Conservation (phyloP, 2,888 invertebrate genomes). For the Hirtodrosophila cameraria region DNA sequence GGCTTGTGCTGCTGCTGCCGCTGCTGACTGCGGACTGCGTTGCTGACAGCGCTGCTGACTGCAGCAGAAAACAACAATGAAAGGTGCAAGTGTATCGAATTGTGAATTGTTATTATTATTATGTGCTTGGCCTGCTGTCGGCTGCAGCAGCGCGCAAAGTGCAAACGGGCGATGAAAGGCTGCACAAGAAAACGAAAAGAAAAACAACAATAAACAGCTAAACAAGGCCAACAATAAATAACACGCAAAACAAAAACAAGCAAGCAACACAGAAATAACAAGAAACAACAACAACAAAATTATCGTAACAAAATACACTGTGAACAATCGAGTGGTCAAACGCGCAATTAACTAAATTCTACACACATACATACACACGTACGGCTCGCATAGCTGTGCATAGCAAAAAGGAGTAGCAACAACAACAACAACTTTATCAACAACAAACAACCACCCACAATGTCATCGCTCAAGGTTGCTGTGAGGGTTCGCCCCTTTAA, state of each 20-base stretch:
- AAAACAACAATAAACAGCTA: conserved; percentile 71
- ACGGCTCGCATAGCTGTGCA: conserved; percentile 32
- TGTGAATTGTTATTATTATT: conserved; percentile 50
- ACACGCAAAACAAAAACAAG: conserved; percentile 12
- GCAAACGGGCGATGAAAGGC: conserved; percentile 44
- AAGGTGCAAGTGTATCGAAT: conserved; percentile 65
- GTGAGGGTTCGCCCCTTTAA: conserved; percentile 96
- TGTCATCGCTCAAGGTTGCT: conserved; percentile 97
- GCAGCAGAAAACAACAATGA: conserved; percentile 50
- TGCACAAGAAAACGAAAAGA: conserved; percentile 57
- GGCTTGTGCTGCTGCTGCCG: conserved; percentile 18
- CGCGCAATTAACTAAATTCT: conserved; percentile 21
- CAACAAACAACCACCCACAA: conserved; percentile 81
- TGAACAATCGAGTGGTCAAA: conserved; percentile 32
- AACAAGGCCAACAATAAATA: conserved; percentile 45
- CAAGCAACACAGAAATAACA: conserved; percentile 28
- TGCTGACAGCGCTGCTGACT: conserved; percentile 15
- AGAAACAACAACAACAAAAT: conserved; percentile 32
- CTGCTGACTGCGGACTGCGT: background rate
- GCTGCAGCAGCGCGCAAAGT: too few species aligned
- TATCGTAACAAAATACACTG: conserved; percentile 49
- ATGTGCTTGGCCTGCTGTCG: conserved; percentile 44
- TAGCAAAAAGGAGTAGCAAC: conserved; percentile 44
- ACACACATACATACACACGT: background rate
- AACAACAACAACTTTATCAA: conserved; percentile 19